phyloP scores from a whole-genome alignment of 2,113 vertebrate genomes.

The Solea solea region DNA sequence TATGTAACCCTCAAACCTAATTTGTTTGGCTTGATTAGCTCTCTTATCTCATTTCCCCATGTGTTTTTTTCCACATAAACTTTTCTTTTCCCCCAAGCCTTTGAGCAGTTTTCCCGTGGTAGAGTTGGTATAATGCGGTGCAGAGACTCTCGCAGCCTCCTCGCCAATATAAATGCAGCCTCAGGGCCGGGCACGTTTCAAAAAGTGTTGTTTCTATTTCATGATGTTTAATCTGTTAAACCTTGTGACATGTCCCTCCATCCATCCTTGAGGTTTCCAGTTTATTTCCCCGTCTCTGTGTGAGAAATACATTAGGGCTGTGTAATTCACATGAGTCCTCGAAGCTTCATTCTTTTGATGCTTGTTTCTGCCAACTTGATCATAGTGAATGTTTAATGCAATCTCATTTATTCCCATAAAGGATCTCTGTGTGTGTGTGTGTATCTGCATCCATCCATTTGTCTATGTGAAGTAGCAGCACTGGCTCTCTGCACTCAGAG shows the following conservation, averaged over 20 bases:
- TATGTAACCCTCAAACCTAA: not conserved
- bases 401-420: conserved; percentile 21
- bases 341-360: conserved; percentile 15
- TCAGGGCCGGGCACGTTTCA: conserved; percentile 1
- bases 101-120: not conserved
- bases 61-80: not conserved
- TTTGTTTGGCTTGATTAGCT: no score
- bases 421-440: not conserved
- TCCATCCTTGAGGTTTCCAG: not conserved
- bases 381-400: conserved; percentile 40
- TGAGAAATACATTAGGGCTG: not conserved
- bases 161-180: conserved; percentile 27
- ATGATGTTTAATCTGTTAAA: conserved; percentile 21
- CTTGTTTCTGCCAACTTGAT: conserved; percentile 29
- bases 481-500: conserved; percentile 29
- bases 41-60: not conserved
- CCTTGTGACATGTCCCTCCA: not conserved
- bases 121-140: not conserved
- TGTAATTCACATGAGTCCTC: not conserved
- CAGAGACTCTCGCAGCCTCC: not conserved
- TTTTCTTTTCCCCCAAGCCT: no score
- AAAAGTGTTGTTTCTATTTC: conserved; percentile 20
- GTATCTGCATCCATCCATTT: not conserved
- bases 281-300: not conserved
- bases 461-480: not conserved